Base-by-base conservation (phyloP, 23 tunicate genomes). In the Botrylloides violaceus region DNA sequence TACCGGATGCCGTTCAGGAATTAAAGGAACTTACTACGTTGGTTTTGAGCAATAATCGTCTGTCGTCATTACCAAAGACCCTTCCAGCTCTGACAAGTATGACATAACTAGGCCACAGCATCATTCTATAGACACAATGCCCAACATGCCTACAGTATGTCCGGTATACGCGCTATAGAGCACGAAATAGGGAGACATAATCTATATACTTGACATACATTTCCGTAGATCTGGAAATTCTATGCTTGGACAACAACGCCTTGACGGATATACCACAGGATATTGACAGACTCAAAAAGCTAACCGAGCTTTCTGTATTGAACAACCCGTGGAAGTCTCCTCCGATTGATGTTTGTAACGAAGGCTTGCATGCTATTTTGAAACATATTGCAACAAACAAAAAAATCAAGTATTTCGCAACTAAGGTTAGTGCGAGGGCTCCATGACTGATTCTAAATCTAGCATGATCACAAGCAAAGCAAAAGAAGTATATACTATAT, bases 261-360 rank as follows among this genome's bases (percentile, higher is more conserved):
- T 34, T 90, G 39, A 60, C 43, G 2, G 56, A 59, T 24, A 68
- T 90, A 21, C 75, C 85, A 20, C 84, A 79, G 9, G 76, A 83
- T 58, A 36, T 90, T 32, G 97, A 83, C 36, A 75, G 58, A 36
- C 20, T 90, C 37, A 70, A 37, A 38, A 2, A 57, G 22, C 70
- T 90, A 12, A 76, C 73, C 34, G 85, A 72, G 33, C 39, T 90
- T 20, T 70, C 27, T 2, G 33, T 79, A 26, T 12, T 47, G 2
- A 66, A 58, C 70, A 90, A 90, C 74, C 50, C 38, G 18, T 33
- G 87, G 71, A 25, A 78, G 29, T 57, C 34, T 55, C 97, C 97
- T 2, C 97, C 97, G 34, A 73, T 72, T 48, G 78, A 79, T 26
- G 76, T 90, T 34, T 90, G 97, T 49, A 81, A 83, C 25, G 29